A percentile compares a stretch with the other conserved stretches of the same genome.
Conservation (phyloP, 2,797 vertebrate genomes). For the Pangasius sanitwongsei region DNA sequence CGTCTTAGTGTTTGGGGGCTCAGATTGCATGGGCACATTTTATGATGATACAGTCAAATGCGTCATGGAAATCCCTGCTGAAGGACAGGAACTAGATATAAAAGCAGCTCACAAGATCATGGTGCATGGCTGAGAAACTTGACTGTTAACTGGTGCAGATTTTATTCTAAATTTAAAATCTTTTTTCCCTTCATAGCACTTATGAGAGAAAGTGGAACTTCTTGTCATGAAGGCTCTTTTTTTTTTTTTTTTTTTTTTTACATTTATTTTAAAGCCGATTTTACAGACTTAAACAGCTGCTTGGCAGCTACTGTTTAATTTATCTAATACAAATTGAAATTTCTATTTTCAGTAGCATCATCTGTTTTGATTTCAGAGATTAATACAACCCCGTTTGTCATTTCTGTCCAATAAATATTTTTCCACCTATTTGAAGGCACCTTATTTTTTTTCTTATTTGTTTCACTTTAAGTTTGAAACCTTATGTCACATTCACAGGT, state of each 20-base stretch:
- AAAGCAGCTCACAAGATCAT: background rate
- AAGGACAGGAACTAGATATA: conserved; percentile 19
- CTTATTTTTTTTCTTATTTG: conserved; percentile 6
- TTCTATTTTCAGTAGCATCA: conserved; percentile 4
- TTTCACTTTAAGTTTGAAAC: conserved; percentile 7
- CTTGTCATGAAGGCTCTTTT: background rate
- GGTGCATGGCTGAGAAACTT: background rate
- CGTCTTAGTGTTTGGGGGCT: conserved; percentile 86
- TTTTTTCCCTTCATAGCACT: background rate
- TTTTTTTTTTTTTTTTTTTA: background rate
- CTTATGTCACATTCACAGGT: background rate
- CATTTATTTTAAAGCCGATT: conserved; percentile 10
- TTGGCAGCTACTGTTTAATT: conserved; percentile 51
- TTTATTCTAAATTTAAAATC: background rate
- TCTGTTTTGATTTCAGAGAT: conserved; percentile 25
- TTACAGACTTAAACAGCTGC: conserved; percentile 57
- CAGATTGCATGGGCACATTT: conserved; percentile 80
- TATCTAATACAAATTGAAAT: conserved; percentile 14
- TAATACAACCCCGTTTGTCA: background rate
- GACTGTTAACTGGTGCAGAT: background rate
- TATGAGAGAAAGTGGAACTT: conserved; percentile 9
- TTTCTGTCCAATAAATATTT: conserved; percentile 53
- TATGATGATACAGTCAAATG: conserved; percentile 79
- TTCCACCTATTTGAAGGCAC: conserved; percentile 31
- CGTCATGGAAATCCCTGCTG: conserved; percentile 63